phyloP scores from a whole-genome alignment of 37 sponge, comb jelly and placozoan genomes.

The Halisarca cf. caerulea region DNA sequence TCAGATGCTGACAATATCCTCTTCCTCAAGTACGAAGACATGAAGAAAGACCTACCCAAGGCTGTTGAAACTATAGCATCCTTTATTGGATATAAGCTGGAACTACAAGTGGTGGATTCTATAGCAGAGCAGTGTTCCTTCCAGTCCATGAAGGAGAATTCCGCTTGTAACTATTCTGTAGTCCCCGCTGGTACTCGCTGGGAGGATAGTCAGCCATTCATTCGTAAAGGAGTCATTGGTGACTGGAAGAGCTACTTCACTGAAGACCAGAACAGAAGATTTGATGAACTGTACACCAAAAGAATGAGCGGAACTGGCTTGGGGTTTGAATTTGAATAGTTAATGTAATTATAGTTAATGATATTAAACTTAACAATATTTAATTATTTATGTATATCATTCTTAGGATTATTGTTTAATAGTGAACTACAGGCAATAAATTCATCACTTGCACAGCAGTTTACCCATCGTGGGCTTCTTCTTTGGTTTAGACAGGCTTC shows the following conservation, averaged over 20 bases:
- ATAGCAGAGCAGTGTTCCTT: slow-evolving; percentile 33
- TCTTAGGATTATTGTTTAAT: too few species aligned
- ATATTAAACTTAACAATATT: too few species aligned
- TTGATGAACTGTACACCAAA: slow-evolving; percentile 37
- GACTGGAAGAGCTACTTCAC: slow-evolving; percentile 62
- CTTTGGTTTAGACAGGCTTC: too few species aligned
- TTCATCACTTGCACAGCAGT: too few species aligned
- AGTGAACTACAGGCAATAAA: too few species aligned
- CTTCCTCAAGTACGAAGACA: slow-evolving; percentile 63
- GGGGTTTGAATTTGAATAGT: slow-evolving; percentile 26
- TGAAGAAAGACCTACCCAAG: slow-evolving; percentile 41
- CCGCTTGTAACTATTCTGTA: slow-evolving; percentile 13
- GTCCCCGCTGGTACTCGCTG: not conserved
- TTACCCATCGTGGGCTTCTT: too few species aligned
- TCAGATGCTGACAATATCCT: slow-evolving; percentile 48
- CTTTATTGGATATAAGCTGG: slow-evolving; percentile 40
- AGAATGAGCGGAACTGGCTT: slow-evolving; percentile 36
- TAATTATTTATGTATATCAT: too few species aligned
- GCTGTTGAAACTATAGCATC: slow-evolving; percentile 21
- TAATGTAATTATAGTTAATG: too few species aligned
- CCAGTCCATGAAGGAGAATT: slow-evolving; percentile 47
- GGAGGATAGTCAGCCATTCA: slow-evolving; percentile 7
- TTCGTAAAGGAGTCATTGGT: slow-evolving; percentile 56
- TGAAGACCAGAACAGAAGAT: slow-evolving; percentile 29
- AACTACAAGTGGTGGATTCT: slow-evolving; percentile 13